phyloP scores from a whole-genome alignment of 2,113 vertebrate genomes.

The Myotis lucifugus region DNA sequence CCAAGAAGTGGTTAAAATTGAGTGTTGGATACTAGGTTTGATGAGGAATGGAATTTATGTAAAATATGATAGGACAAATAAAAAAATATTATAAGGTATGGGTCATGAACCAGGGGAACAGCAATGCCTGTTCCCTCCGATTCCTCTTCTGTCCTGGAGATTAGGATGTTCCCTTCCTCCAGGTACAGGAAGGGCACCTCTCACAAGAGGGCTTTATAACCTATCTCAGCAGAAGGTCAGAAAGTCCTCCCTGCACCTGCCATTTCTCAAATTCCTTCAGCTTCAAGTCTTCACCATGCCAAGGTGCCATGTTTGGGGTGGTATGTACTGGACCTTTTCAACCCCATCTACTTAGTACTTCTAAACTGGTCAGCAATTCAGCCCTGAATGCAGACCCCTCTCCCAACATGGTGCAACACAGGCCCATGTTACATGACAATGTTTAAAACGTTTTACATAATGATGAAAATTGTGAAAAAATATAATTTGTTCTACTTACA shows the following conservation, averaged over 20 bases:
- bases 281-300: background rate
- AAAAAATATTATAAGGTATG: background rate
- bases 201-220: background rate
- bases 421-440: background rate
- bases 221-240: background rate
- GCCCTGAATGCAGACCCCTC: background rate
- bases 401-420: background rate
- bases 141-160: background rate
- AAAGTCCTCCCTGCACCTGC: background rate
- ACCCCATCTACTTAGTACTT: background rate
- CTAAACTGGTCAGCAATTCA: conserved; percentile 8
- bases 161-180: background rate
- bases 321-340: background rate
- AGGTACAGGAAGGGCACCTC: background rate
- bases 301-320: background rate
- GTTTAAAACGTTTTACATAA: background rate
- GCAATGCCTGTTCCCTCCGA: background rate
- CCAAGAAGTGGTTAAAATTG: background rate
- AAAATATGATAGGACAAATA: background rate
- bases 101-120: background rate
- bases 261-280: background rate
- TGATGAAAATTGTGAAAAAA: background rate
- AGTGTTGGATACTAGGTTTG: background rate
- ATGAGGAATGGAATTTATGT: background rate
- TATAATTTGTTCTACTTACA: background rate